Percentiles rank a stretch among this genome's conserved stretches.
These are phyloP conservation scores for Hydropsyche tenuis DNA, from an alignment of 1,140 invertebrate genomes.

Conservation along the genomic window DNA sequence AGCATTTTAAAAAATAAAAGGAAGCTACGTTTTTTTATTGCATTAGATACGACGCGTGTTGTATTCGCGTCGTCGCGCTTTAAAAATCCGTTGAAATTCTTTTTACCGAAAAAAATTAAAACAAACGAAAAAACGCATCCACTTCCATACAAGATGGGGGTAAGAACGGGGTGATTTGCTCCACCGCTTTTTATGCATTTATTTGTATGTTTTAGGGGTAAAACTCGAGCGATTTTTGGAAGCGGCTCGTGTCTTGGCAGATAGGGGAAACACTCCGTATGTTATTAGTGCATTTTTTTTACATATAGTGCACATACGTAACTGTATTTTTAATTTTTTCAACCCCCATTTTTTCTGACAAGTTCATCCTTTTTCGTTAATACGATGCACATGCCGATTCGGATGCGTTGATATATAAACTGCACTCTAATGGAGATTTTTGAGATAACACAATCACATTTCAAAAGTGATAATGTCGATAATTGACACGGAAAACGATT, in stretches of 20 bases:
- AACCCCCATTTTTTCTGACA: conserved; percentile 12
- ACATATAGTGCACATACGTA: not conserved
- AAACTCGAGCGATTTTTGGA: conserved; percentile 43
- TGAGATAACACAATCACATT: conserved; percentile 12
- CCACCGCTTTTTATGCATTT: conserved; percentile 2
- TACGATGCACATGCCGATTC: conserved; percentile 28
- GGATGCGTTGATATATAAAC: conserved; percentile 32
- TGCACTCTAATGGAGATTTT: conserved; percentile 33
- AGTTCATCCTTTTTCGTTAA: conserved; percentile 16
- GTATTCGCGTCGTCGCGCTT: conserved; percentile 12
- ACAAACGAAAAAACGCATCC: not conserved
- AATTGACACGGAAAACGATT: not conserved
- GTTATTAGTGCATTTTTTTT: conserved; percentile 47
- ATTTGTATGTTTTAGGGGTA: conserved; percentile 45
- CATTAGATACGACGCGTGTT: not conserved
- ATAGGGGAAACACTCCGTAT: conserved; percentile 29
- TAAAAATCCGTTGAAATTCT: conserved; percentile 29
- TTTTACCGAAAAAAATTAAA: too few species aligned
- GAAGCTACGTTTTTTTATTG: too few species aligned
- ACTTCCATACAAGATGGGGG: not conserved
- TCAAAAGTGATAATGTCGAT: conserved; percentile 1
- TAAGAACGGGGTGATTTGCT: conserved; percentile 19
- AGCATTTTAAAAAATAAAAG: not conserved
- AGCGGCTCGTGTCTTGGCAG: conserved; percentile 39
- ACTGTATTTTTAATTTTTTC: conserved; percentile 31